Evolutionary conservation across 2,113 vertebrate species (phyloP), one percentile per base, ranked within the genome.

Genomic region (Eublepharis macularius): DNA sequence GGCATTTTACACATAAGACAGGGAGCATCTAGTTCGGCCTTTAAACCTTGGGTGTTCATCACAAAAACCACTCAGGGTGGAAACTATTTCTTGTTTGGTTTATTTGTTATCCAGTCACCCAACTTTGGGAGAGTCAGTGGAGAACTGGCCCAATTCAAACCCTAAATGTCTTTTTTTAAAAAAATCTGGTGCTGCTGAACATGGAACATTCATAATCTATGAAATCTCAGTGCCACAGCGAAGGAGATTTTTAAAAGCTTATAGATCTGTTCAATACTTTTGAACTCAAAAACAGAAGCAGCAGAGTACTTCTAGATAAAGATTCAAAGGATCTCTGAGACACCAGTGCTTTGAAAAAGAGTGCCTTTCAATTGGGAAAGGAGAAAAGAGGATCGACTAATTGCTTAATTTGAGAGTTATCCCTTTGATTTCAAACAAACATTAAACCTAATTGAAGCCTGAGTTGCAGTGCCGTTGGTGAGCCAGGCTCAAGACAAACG

Each of bases 241-340:
- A 88, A 81, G 47, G 84, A 79, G 76, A 19, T 19, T 54, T 54
- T 16, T 54, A 80, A 82, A 87, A 82, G 36, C 79, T 3, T 84
- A 89, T 17, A 85, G 2, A 79, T 6, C 85, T 49, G 43, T 74
- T 83, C 65, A 84, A 72, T 8, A 77, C 21, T 32, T 11, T 83
- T 79, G 24, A 80, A 21, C 60, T 85, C 43, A 21, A 63, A 63
- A 26, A 3, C 60, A 63, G 24, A 63, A 29, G 8, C 60, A 2
- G 60, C 24, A 63, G 60, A 29, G 57, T 60, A 63, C 29, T 29
- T 26, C 60, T 63, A 9, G 24, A 63, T 63, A 63, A 60, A 60
- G 57, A 24, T 90, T 88, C 88, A 94, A 93, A 90, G 60, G 75
- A 34, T 80, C 75, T 13, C 77, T 16, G 6, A 75, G 43, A 11